phyloP scores from a whole-genome alignment of 2,113 vertebrate genomes.

The Spheniscus mendiculus region DNA sequence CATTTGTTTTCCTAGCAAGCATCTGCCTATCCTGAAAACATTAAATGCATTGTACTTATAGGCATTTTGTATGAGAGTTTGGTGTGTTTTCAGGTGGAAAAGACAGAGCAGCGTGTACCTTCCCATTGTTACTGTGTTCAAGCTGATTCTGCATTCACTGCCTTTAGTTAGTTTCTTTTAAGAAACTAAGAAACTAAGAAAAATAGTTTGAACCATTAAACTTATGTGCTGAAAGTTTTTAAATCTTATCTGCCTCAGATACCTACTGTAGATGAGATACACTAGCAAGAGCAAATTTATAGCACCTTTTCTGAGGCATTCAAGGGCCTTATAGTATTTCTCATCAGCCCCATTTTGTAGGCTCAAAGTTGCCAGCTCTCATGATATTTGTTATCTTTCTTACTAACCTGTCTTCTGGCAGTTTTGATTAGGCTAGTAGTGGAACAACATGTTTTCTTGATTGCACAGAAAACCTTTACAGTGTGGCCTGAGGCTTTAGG shows the following conservation, averaged over 20 bases:
- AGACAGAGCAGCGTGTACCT: neutral
- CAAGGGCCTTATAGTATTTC: neutral
- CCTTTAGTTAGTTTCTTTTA: neutral
- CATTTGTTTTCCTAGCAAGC: neutral
- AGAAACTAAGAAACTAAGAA: no score
- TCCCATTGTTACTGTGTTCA: neutral
- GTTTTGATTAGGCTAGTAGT: neutral
- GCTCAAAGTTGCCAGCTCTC: neutral
- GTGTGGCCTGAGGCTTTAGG: neutral
- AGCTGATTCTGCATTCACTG: neutral
- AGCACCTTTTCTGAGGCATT: neutral
- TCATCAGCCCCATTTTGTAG: neutral
- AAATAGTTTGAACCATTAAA: no score
- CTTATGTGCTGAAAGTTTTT: neutral
- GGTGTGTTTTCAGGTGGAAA: neutral
- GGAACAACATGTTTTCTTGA: neutral
- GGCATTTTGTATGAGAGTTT: neutral
- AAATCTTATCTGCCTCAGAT: neutral
- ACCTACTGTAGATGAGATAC: neutral
- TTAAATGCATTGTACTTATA: neutral
- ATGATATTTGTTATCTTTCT: neutral
- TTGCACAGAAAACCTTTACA: neutral
- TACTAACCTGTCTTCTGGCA: neutral
- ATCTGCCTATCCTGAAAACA: neutral
- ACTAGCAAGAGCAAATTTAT: neutral